Evolutionary conservation across 1,140 invertebrate genomes (phyloP).

Genomic region (Hycleus cichorii): DNA sequence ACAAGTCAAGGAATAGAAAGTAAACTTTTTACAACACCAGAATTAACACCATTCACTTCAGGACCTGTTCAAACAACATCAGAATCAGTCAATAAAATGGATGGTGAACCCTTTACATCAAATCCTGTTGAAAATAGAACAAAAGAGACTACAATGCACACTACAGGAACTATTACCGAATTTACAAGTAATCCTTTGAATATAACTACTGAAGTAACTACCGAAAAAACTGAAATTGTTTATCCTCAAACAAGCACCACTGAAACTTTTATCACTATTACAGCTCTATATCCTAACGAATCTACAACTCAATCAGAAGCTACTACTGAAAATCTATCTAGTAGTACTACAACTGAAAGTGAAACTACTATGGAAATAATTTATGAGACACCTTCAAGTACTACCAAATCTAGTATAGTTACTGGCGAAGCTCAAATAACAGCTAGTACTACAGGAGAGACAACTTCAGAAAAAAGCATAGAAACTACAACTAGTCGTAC

Average conservation of each 20-base stretch:
- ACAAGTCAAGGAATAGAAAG: neutral
- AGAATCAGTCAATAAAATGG: neutral
- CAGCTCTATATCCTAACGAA: slow-evolving; percentile 40
- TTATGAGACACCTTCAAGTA: neutral
- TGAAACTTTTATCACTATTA: slow-evolving; percentile 45
- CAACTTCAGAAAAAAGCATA: neutral
- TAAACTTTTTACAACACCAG: neutral
- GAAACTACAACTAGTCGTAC: too few species aligned
- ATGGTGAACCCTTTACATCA: slow-evolving; percentile 6
- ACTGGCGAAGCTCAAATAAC: slow-evolving; percentile 3
- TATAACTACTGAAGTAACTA: slow-evolving; percentile 3
- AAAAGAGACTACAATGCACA: neutral
- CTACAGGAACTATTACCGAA: neutral
- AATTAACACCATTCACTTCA: slow-evolving; percentile 10
- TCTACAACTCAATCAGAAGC: slow-evolving; percentile 9
- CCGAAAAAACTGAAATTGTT: slow-evolving; percentile 35
- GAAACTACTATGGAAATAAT: slow-evolving; percentile 20
- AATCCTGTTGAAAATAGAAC: slow-evolving; percentile 1
- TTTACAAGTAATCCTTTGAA: slow-evolving; percentile 2
- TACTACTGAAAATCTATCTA: slow-evolving; percentile 26
- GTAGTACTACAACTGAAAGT: slow-evolving; percentile 24
- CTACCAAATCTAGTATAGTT: neutral
- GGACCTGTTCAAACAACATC: slow-evolving; percentile 2
- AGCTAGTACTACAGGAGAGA: neutral
- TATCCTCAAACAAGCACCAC: slow-evolving; percentile 36